Percentiles rank a stretch among this genome's conserved stretches.
Conservation (phyloP, 2,113 vertebrate species). For the Todiramphus saurophagus region DNA sequence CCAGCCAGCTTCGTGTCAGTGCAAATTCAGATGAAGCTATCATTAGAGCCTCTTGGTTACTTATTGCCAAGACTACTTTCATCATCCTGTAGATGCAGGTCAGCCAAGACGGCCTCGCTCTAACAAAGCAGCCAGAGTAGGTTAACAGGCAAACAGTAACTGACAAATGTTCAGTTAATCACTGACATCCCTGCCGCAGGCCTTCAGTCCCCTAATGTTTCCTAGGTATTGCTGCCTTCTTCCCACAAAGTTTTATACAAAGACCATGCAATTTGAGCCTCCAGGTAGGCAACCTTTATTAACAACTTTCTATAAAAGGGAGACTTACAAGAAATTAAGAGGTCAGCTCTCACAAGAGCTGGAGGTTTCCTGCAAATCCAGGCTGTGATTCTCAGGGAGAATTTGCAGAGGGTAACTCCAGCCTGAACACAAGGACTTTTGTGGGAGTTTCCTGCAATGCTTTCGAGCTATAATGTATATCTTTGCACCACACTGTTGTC, state of each 20-base stretch:
- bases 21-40: neutral
- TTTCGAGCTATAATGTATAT: neutral
- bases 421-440: neutral
- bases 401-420: neutral
- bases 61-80: neutral
- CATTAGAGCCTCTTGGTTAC: neutral
- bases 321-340: neutral
- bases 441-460: neutral
- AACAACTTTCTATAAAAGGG: rapidly evolving
- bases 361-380: neutral
- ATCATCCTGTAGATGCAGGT: neutral
- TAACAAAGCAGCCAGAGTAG: neutral
- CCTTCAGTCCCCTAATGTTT: rapidly evolving
- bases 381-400: neutral
- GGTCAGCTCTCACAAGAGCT: neutral
- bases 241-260: neutral
- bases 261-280: neutral
- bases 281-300: neutral
- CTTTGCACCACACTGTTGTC: neutral
- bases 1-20: neutral
- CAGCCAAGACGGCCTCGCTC: neutral
- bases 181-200: neutral
- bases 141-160: neutral
- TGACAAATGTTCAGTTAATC: neutral
- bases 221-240: neutral